These are phyloP conservation scores for Ditylenchus dipsaci DNA, from an alignment of 1,140 invertebrate species.

Conservation along the genomic window DNA sequence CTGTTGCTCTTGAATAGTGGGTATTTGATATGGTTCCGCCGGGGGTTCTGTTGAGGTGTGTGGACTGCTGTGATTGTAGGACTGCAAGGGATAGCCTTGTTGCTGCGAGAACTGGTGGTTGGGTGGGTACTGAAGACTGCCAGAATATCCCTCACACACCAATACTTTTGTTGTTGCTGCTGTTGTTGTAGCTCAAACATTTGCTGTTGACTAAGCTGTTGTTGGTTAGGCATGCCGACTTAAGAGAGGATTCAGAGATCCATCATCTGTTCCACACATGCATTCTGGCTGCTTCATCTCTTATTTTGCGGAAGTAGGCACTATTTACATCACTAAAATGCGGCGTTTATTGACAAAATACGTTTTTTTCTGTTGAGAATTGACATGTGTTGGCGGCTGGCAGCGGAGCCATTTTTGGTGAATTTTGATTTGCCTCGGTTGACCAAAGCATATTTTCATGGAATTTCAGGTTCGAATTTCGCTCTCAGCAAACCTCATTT, in stretches of 20 bases:
- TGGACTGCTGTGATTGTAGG: constrained; percentile 9
- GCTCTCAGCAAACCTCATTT: too few species aligned
- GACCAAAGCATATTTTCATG: too few species aligned
- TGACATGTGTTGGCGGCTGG: too few species aligned
- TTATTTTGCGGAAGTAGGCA: constrained; percentile 41
- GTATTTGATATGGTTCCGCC: constrained; percentile 41
- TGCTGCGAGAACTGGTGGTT: background rate
- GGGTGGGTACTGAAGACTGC: constrained; percentile 3
- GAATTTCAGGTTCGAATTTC: too few species aligned
- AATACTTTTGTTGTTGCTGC: background rate
- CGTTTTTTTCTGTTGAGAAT: too few species aligned
- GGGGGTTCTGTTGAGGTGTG: constrained; percentile 44
- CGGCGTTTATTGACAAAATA: background rate
- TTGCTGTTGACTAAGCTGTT: constrained; percentile 20
- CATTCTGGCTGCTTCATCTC: constrained; percentile 18
- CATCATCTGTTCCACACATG: constrained; percentile 1
- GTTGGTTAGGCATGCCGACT: constrained; percentile 1
- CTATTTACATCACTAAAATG: constrained; percentile 43
- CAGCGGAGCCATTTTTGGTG: too few species aligned
- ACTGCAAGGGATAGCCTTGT: background rate
- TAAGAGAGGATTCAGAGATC: constrained; percentile 22
- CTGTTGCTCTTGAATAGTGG: constrained; percentile 39
- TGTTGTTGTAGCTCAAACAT: constrained; percentile 18
- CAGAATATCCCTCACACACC: background rate
- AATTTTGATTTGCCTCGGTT: too few species aligned